Percentiles rank a stretch among this genome's conserved stretches.
Conservation (phyloP, 2,888 invertebrate species). For the Trichacis sp. region DNA sequence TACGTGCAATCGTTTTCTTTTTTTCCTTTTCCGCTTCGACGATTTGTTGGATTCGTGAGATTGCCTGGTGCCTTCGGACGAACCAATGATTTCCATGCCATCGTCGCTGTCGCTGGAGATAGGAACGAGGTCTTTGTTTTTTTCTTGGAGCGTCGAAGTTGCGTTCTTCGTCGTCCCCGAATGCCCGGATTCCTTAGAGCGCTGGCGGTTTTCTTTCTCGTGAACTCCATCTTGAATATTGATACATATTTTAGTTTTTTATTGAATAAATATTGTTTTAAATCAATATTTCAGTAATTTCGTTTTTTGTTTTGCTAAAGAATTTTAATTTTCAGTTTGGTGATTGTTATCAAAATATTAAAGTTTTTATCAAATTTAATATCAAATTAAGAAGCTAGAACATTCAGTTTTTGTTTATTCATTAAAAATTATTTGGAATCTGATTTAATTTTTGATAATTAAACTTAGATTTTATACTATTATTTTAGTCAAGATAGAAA, state of each 20-base stretch:
- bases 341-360: too few relatives aligned
- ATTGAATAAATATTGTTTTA: too few relatives aligned
- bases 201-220: constrained; percentile 64
- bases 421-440: constrained; percentile 23
- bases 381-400: too few relatives aligned
- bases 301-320: too few relatives aligned
- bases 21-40: constrained; percentile 56
- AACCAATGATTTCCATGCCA: constrained; percentile 58
- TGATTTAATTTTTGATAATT: too few relatives aligned
- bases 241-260: too few relatives aligned
- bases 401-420: too few relatives aligned
- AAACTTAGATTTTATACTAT: too few relatives aligned
- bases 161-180: constrained; percentile 41
- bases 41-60: constrained; percentile 31
- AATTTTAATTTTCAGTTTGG: too few relatives aligned
- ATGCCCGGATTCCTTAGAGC: constrained; percentile 52
- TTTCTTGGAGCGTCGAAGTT: constrained; percentile 56
- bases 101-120: constrained; percentile 65
- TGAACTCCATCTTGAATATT: constrained; percentile 64
- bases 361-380: too few relatives aligned
- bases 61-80: constrained; percentile 49
- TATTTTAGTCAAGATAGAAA: too few relatives aligned
- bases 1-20: constrained; percentile 37
- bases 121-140: constrained; percentile 61
- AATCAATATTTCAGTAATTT: too few relatives aligned